phyloP scores from a whole-genome alignment of 2,888 invertebrate genomes.

The Byasa hedistus region DNA sequence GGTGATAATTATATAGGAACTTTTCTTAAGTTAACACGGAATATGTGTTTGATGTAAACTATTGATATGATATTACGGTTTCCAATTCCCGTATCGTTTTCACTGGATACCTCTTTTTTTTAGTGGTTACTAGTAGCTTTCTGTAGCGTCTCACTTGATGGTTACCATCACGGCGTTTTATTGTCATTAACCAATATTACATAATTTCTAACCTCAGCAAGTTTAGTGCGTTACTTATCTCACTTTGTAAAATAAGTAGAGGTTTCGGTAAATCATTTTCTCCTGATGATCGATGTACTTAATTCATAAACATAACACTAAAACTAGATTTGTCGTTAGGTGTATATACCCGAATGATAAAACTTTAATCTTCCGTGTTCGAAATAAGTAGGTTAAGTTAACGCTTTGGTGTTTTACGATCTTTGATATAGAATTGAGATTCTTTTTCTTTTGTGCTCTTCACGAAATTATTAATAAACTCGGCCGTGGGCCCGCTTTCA shows the following conservation, averaged over 20 bases:
- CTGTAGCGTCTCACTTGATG: background rate
- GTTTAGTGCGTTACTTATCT: background rate
- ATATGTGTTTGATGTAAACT: background rate
- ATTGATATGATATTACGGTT: no score
- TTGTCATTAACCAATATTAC: background rate
- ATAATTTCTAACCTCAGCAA: background rate
- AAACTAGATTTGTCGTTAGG: background rate
- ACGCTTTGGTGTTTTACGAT: background rate
- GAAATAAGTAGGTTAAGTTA: background rate
- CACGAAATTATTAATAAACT: background rate
- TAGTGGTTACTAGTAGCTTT: background rate
- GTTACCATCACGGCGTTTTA: background rate
- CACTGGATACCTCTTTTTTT: background rate
- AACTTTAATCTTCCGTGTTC: background rate
- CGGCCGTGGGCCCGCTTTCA: background rate
- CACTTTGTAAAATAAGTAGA: background rate
- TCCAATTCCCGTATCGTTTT: no score
- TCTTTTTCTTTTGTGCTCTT: constrained; percentile 2
- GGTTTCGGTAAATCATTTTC: background rate
- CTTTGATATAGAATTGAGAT: constrained; percentile 1
- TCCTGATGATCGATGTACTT: background rate
- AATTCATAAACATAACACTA: no score
- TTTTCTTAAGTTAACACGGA: background rate
- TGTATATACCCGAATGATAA: background rate
- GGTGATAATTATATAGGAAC: background rate